Percentiles rank a stretch among this genome's conserved stretches.
Conservation (phyloP, 2,888 invertebrate species). For the Phortica okadai region DNA sequence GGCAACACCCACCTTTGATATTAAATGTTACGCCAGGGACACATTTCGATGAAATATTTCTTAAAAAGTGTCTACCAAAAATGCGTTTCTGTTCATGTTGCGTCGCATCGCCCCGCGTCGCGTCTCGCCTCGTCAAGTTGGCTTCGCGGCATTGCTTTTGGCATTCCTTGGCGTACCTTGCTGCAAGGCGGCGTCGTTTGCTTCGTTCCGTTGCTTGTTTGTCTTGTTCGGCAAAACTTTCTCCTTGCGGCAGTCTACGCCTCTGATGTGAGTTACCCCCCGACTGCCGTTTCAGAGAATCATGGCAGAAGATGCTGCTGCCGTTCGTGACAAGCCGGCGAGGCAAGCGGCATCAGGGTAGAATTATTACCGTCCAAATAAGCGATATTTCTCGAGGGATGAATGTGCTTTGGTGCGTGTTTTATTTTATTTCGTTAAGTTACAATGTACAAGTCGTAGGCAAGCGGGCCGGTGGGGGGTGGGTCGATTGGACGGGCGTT, state of each 20-base stretch:
- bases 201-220: constrained; percentile 34
- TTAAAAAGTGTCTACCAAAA: constrained; percentile 75
- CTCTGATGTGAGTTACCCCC: too few species aligned
- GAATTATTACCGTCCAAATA: constrained; percentile 75
- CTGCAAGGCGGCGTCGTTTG: constrained; percentile 22
- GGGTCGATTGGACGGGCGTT: constrained; percentile 36
- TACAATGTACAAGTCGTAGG: constrained; percentile 52
- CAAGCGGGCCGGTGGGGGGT: constrained; percentile 20
- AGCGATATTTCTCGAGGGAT: constrained; percentile 76
- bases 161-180: neutral
- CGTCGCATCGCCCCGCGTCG: constrained; percentile 19
- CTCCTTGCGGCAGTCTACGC: constrained; percentile 59
- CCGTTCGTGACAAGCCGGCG: constrained; percentile 39
- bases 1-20: constrained; percentile 66
- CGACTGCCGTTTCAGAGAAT: constrained; percentile 1
- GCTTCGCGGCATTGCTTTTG: neutral
- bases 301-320: constrained; percentile 54
- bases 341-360: constrained; percentile 49
- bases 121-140: neutral
- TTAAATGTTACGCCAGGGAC: constrained; percentile 77
- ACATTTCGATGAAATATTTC: constrained; percentile 77
- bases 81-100: constrained; percentile 53
- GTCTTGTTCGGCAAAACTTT: constrained; percentile 65
- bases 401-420: constrained; percentile 76
- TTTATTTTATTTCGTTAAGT: constrained; percentile 75